Evolutionary conservation across 2,797 vertebrate species (phyloP), one percentile per base, ranked within the genome.

Genomic region (Arnoldichthys spilopterus): DNA sequence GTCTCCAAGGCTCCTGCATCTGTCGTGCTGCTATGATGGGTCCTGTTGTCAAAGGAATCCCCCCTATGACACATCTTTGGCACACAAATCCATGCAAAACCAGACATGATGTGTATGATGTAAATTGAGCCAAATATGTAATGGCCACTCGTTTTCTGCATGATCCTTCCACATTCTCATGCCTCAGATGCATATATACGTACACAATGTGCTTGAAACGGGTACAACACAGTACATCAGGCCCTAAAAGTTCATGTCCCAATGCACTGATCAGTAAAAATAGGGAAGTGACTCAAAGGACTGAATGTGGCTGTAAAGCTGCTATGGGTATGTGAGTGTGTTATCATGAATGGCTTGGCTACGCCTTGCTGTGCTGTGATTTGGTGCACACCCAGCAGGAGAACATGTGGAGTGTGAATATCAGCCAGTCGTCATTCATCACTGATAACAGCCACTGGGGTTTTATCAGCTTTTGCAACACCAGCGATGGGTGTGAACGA

Each of bases 381-480:
- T 22, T 11, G 22, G 30, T 68, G 26, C 18, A 40, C 32, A 5
- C 26, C 12, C 45, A 9, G 4, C 4, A 49, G 45, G 37, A 4
- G 12, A n/a, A 6, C 37, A n/a, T 2, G 30, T 18, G 24, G 20
- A 18, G 53, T 6, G 43, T 32, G n/a, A 12, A 63, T 43, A 61
- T 73, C 79, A 67, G 43, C 11, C 6, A 26, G 11, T 28, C 16
- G 8, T 37, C 26, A 64, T 78, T 45, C 45, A 74, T 78, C 64
- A 74, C 63, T 28, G 53, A 69, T 78, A 56, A 54, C 13, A 9
- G 32, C 24, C 45, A 4, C 1, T 26, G 54, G 22, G 9, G 24
- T 47, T 53, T 61, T 67, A 26, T 77, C 54, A 74, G 47, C 34
- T 69, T 53, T 69, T 30, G 26, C 40, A 63, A 77, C 47, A 47